A percentile compares a stretch with the other conserved stretches of the same genome.
These are phyloP conservation scores for Notiomystis cincta DNA, from an alignment of 2,113 vertebrate genomes.

Conservation along the genomic window DNA sequence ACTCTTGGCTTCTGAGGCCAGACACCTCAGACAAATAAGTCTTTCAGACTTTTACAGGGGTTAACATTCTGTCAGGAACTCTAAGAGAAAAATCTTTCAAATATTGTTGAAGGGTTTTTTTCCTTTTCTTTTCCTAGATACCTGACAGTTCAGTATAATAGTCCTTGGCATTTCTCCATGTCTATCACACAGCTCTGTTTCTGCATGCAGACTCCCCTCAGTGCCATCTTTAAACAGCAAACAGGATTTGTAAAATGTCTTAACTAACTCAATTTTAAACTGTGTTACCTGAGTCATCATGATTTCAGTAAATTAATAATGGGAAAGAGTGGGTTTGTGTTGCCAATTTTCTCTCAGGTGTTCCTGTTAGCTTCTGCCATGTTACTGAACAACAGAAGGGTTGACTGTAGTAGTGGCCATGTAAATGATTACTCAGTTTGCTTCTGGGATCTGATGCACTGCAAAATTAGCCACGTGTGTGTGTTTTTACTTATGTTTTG, in stretches of 20 bases:
- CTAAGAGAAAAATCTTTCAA: neutral
- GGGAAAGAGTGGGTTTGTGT: neutral
- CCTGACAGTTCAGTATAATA: neutral
- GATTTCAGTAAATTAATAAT: neutral
- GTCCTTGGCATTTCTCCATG: neutral
- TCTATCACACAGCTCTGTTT: neutral
- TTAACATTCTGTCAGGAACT: neutral
- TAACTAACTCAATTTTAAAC: neutral
- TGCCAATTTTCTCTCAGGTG: neutral
- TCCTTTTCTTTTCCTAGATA: neutral
- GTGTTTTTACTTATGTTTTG: neutral
- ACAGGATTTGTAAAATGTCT: neutral
- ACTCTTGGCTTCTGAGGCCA: neutral
- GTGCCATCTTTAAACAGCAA: neutral
- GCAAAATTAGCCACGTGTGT: neutral
- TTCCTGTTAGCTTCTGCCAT: neutral
- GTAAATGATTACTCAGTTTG: neutral
- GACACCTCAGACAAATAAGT: neutral
- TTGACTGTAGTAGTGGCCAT: neutral
- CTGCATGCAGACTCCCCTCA: neutral
- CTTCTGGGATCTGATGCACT: neutral
- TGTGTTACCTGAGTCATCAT: neutral
- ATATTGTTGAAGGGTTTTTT: neutral
- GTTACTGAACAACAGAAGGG: neutral
- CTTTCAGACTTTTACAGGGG: neutral